phyloP scores from a whole-genome alignment of 2,888 invertebrate genomes.

The Platynereis dumerilii region DNA sequence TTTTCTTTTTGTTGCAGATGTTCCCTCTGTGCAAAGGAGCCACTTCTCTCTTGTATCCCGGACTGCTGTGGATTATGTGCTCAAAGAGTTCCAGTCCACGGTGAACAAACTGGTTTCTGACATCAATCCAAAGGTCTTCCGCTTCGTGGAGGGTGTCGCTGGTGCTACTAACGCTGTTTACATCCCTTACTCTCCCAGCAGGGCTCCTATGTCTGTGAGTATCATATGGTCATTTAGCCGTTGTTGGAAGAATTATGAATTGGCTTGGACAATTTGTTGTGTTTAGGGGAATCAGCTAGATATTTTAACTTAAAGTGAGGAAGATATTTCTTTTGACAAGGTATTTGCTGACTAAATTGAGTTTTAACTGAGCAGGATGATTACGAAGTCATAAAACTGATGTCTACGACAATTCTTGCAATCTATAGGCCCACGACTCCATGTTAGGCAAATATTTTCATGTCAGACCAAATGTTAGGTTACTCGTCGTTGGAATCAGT shows the following conservation, averaged over 20 bases:
- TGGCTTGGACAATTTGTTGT: neutral
- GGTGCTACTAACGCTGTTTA: conserved; percentile 11
- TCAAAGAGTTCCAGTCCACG: conserved; percentile 67
- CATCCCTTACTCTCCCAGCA: conserved; percentile 27
- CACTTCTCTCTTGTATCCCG: conserved; percentile 47
- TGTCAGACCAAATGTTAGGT: too few species aligned
- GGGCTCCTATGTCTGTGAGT: conserved; percentile 17
- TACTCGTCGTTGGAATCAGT: too few species aligned
- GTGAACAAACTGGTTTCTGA: conserved; percentile 58
- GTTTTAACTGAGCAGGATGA: too few species aligned
- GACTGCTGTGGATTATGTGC: conserved; percentile 63
- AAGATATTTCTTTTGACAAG: too few species aligned
- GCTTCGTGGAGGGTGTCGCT: neutral
- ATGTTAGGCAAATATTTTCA: too few species aligned
- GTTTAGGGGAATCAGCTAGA: too few species aligned
- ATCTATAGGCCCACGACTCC: too few species aligned
- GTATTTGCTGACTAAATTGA: too few species aligned
- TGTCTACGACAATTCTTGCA: too few species aligned
- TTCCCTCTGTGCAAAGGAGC: conserved; percentile 70
- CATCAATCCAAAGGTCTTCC: conserved; percentile 24
- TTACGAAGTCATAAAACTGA: too few species aligned
- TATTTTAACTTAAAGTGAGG: too few species aligned
- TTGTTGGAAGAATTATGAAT: neutral
- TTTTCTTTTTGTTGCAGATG: conserved; percentile 58
- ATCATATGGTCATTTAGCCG: too few species aligned